Evolutionary conservation across 2,113 vertebrate genomes (phyloP).

Genomic region (Azemiops feae): DNA sequence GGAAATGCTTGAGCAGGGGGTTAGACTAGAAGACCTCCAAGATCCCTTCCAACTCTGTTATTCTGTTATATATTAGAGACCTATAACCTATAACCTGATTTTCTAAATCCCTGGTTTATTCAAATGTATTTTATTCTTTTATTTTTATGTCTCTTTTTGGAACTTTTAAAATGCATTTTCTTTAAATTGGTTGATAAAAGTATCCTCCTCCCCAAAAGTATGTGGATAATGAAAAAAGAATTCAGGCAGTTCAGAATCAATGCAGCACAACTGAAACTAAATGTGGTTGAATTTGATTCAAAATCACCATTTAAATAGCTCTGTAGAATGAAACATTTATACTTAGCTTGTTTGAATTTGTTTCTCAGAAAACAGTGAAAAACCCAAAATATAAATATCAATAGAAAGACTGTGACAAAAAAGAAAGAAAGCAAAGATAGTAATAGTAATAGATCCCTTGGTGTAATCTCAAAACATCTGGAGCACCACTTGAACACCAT

Average conservation of each 20-base stretch:
- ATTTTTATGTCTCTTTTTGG: background rate
- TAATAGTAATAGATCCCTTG: background rate
- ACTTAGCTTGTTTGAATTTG: background rate
- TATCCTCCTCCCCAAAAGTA: background rate
- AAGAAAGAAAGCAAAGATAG: background rate
- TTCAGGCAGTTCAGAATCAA: background rate
- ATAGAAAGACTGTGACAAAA: background rate
- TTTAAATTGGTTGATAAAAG: background rate
- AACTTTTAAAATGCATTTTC: background rate
- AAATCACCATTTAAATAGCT: background rate
- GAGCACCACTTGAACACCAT: background rate
- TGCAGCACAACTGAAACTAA: background rate
- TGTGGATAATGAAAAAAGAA: background rate
- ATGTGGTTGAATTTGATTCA: background rate
- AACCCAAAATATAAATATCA: background rate
- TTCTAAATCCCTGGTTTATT: background rate
- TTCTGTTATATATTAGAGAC: background rate
- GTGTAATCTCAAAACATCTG: background rate
- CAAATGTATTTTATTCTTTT: background rate
- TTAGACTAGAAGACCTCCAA: background rate
- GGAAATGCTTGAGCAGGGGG: background rate
- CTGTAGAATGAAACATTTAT: background rate
- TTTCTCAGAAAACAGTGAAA: background rate
- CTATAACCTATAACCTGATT: background rate
- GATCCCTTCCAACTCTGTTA: background rate